These are phyloP conservation scores for Perca schrenkii DNA, from an alignment of 2,113 vertebrate genomes.

Conservation along the genomic window DNA sequence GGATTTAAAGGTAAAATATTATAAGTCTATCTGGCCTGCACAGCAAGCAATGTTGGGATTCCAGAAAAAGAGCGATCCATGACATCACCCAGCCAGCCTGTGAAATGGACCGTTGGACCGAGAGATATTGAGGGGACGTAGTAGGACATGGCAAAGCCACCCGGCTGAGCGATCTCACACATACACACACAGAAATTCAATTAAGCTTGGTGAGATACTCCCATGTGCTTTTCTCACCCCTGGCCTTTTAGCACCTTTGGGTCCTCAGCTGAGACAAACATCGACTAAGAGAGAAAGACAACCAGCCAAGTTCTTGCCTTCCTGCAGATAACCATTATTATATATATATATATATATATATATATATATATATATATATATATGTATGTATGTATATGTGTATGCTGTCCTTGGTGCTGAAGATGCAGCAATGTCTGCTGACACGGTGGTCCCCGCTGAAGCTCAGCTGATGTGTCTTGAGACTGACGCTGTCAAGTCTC, in stretches of 20 bases:
- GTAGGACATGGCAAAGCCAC: slow-evolving; percentile 1
- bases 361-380: neutral
- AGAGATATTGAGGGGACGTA: slow-evolving; percentile 18
- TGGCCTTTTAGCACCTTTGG: slow-evolving; percentile 41
- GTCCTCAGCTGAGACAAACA: slow-evolving; percentile 11
- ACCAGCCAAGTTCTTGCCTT: neutral
- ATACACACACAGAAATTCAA: slow-evolving; percentile 38
- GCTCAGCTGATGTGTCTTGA: slow-evolving; percentile 6
- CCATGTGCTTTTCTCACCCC: slow-evolving; percentile 37
- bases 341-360: neutral
- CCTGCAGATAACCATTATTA: neutral
- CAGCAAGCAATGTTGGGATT: neutral
- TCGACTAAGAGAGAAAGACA: slow-evolving; percentile 5
- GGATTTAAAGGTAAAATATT: slow-evolving; percentile 10
- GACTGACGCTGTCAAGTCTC: slow-evolving; percentile 9
- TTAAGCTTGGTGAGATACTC: slow-evolving; percentile 37
- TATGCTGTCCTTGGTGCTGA: slow-evolving; percentile 13
- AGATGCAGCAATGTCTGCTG: slow-evolving; percentile 30
- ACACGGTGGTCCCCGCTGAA: neutral
- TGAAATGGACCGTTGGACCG: slow-evolving; percentile 45
- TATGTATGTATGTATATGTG: too few relatives aligned
- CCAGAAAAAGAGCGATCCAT: slow-evolving; percentile 4
- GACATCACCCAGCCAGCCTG: slow-evolving; percentile 46
- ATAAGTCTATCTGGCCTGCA: neutral
- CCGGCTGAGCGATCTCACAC: slow-evolving; percentile 21